Percentiles rank a stretch among this genome's conserved stretches.
Evolutionary conservation across 2,113 vertebrate genomes (phyloP).

Genomic region (Oreochromis spilurus): DNA sequence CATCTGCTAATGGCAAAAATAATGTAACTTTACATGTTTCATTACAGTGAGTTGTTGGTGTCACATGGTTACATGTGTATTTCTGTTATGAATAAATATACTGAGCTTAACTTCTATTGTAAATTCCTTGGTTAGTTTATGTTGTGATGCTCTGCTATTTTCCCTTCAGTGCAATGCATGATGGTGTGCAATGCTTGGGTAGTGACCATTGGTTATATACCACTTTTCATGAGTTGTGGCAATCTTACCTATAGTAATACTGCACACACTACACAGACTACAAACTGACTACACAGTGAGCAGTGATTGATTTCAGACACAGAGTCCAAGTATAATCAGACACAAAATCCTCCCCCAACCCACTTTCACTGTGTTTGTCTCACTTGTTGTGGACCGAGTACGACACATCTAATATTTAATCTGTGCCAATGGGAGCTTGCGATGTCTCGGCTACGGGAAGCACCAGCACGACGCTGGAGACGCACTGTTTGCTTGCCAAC

Average conservation of each 20-base stretch:
- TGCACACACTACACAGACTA: not conserved
- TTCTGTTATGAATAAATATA: not conserved
- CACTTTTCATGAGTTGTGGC: not conserved
- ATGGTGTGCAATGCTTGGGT: not conserved
- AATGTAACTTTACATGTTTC: not conserved
- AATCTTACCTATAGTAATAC: not conserved
- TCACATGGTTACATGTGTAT: not conserved
- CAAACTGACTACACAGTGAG: not conserved
- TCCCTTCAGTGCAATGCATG: not conserved
- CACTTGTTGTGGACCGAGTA: not conserved
- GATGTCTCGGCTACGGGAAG: not conserved
- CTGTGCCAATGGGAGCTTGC: not conserved
- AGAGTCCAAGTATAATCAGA: not conserved
- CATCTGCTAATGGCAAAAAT: not conserved
- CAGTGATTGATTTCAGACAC: not conserved
- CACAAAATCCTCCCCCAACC: not conserved
- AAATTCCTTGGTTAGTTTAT: not conserved
- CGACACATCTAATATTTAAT: accelerated
- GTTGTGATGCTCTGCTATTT: not conserved
- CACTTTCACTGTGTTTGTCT: not conserved
- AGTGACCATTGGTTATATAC: accelerated
- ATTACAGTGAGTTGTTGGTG: accelerated
- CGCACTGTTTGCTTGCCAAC: not conserved
- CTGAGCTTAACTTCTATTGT: not conserved
- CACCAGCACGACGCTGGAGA: not conserved